A percentile compares a stretch with the other conserved stretches of the same genome.
Conservation (phyloP, 1,140 invertebrate species). For the Trichonephila clavata region DNA sequence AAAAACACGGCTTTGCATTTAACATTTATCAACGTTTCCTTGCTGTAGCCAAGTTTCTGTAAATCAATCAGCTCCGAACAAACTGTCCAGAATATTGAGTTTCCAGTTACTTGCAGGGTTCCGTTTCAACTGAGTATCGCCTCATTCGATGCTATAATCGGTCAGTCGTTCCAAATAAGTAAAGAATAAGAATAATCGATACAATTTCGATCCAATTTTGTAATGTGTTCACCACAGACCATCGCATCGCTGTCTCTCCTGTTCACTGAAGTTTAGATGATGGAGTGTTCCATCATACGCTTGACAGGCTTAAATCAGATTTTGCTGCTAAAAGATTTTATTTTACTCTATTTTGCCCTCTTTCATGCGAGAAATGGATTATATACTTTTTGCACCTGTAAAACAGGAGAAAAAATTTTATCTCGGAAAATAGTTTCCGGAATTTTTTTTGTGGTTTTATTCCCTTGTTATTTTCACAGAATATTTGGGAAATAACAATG, state of each 20-base stretch:
- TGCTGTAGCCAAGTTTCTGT: neutral
- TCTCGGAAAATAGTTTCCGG: neutral
- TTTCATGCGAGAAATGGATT: constrained; percentile 40
- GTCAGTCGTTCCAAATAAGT: neutral
- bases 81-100: neutral
- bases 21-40: constrained; percentile 20
- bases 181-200: constrained; percentile 48
- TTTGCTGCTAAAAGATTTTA: constrained; percentile 40
- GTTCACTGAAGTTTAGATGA: constrained; percentile 37
- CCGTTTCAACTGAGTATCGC: neutral
- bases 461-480: no score
- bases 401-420: neutral
- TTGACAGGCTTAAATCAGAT: constrained; percentile 69
- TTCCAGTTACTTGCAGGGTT: neutral
- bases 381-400: constrained; percentile 39
- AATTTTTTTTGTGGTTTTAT: neutral
- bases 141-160: constrained; percentile 30
- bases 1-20: constrained; percentile 1
- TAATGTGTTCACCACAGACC: constrained; percentile 57
- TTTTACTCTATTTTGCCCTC: neutral
- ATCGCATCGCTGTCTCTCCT: constrained; percentile 53
- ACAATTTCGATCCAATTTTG: constrained; percentile 65
- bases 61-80: neutral
- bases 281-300: constrained; percentile 72
- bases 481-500: no score